Base-by-base conservation (phyloP, 2,888 invertebrate genomes). In the Caenorhabditis auriculariae region DNA sequence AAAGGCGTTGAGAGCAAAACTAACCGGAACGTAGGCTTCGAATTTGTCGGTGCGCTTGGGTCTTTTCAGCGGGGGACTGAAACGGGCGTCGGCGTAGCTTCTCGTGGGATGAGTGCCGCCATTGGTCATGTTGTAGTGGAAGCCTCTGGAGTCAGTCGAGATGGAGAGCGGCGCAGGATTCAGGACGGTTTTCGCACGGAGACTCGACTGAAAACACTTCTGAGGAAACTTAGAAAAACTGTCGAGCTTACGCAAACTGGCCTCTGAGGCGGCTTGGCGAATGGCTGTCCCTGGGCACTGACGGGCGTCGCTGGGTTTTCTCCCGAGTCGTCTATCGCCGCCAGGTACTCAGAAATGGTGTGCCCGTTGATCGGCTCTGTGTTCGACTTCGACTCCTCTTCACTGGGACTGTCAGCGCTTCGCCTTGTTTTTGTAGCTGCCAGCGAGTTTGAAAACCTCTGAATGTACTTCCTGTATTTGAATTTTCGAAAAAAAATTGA, bases 61-160 rank as follows among this genome's bases (percentile, higher is more conserved):
- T 15, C 59, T 38, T 32, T 66, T 69, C 32, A 66, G 21, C 12
- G 69, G 69, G 5, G 69, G 69, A 42, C 66, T 66, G 19, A 54
- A 37, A 17, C 45, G 32, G 3, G 48, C 53, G 24, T 51, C 60
- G 12, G 66, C 50, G 6, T 32, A 12, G 4, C 46, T 23, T 23
- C 63, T 32, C n/a, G 32, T 19, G n/a, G n/a, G n/a, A n/a, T n/a
- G n/a, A n/a, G n/a, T n/a, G 4, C 59, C 62, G 9, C 56, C 53
- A 23, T 56, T 58, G 1, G 61, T 52, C 66, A 69, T 66, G 17
- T 29, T 50, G 32, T 53, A 56, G 35, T 69, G 55, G 54, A 69
- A 69, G 2, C 69, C 69, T 24, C 32, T 42, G 1, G 47, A 47
- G 9, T 60, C 60, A 0, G 64, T 59, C 32, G 56, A 9, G 32